Evolutionary conservation across 2,113 vertebrate genomes (phyloP).

Genomic region (Dryoscopus gambensis): DNA sequence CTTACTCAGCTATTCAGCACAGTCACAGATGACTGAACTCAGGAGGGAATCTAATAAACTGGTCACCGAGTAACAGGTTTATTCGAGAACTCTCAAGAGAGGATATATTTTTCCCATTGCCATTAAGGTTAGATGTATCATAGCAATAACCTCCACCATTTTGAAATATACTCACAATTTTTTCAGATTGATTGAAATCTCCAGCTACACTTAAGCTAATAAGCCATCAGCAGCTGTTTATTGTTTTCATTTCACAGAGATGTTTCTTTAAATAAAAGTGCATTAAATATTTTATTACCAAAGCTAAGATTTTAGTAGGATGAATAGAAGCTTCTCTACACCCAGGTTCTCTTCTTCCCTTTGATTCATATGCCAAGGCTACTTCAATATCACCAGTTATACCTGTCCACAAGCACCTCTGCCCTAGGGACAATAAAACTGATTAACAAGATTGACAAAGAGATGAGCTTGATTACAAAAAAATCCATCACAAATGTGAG

Average conservation of each 20-base stretch:
- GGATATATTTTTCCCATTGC: neutral
- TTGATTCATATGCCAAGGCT: neutral
- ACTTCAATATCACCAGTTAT: neutral
- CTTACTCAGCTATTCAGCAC: neutral
- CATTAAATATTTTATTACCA: neutral
- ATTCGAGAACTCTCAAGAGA: neutral
- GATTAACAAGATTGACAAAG: neutral
- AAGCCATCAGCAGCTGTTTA: slow-evolving; percentile 30
- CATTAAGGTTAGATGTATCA: neutral
- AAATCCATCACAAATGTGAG: neutral
- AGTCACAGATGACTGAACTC: neutral
- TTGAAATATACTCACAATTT: neutral
- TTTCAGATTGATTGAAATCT: neutral
- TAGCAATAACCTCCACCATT: neutral
- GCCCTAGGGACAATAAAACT: neutral
- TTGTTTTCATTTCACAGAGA: slow-evolving; percentile 18
- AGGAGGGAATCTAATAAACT: neutral
- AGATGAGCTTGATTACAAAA: neutral
- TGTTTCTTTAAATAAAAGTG: neutral
- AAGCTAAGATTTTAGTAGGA: neutral
- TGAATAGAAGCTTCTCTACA: neutral
- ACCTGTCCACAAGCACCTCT: neutral
- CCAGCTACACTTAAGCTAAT: neutral
- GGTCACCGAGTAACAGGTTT: neutral
- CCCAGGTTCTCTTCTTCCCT: neutral